Percentiles rank a stretch among this genome's conserved stretches.
Conservation (phyloP, 2,888 invertebrate genomes). For the Napeogenes inachia region DNA sequence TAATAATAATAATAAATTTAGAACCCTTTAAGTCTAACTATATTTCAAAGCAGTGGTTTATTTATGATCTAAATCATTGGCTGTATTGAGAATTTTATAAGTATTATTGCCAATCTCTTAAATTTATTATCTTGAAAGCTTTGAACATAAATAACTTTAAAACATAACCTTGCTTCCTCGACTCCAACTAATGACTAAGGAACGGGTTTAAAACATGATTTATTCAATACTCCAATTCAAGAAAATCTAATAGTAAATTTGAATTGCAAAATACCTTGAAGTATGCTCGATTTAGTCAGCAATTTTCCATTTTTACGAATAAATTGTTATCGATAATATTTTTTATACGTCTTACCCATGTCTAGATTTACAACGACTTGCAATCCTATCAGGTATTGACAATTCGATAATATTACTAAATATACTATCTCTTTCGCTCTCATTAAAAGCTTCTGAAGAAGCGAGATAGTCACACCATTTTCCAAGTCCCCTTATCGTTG, state of each 20-base stretch:
- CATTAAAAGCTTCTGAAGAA: slow-evolving; percentile 19
- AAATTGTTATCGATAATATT: background rate
- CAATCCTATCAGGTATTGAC: slow-evolving; percentile 19
- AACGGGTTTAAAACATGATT: slow-evolving; percentile 15
- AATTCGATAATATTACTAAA: slow-evolving; percentile 17
- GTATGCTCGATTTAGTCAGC: no score
- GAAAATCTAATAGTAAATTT: slow-evolving; percentile 11
- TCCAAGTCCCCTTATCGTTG: slow-evolving; percentile 33
- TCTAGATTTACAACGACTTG: background rate
- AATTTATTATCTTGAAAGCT: slow-evolving; percentile 20
- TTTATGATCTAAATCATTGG: slow-evolving; percentile 6
- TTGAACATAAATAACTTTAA: slow-evolving; percentile 18
- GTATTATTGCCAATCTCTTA: slow-evolving; percentile 19
- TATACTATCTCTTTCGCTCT: slow-evolving; percentile 17
- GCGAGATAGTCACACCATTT: slow-evolving; percentile 28
- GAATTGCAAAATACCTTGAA: background rate
- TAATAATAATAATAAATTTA: no score
- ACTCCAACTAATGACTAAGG: slow-evolving; percentile 11
- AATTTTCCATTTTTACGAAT: no score
- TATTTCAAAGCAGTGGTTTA: background rate
- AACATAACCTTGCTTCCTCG: slow-evolving; percentile 17
- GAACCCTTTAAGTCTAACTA: background rate
- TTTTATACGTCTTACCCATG: background rate
- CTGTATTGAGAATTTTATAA: slow-evolving; percentile 7
- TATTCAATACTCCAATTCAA: slow-evolving; percentile 14